These are phyloP conservation scores for Taphrorychus bicolor DNA, from an alignment of 2,888 invertebrate species.

Conservation along the genomic window DNA sequence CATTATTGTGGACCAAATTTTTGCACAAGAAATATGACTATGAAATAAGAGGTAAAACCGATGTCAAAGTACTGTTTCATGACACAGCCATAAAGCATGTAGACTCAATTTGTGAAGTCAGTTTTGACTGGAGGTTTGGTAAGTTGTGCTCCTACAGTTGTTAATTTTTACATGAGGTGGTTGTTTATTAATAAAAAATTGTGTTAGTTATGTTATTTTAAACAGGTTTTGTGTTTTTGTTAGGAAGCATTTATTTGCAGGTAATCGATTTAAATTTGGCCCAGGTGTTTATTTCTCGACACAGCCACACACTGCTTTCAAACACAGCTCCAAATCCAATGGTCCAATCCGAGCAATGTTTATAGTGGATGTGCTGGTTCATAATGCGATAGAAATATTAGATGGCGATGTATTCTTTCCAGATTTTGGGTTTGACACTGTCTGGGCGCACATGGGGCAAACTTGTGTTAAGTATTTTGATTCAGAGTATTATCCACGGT, in stretches of 20 bases:
- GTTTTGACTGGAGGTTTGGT: constrained; percentile 52
- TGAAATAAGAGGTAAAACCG: constrained; percentile 35
- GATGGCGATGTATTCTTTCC: constrained; percentile 46
- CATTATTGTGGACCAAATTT: constrained; percentile 48
- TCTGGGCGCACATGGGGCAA: constrained; percentile 45
- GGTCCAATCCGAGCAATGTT: constrained; percentile 50
- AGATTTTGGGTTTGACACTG: constrained; percentile 50
- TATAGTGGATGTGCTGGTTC: constrained; percentile 51
- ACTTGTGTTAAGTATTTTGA: constrained; percentile 57
- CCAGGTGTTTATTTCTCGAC: constrained; percentile 51
- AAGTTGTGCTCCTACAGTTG: too few species aligned
- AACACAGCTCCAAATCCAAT: constrained; percentile 45
- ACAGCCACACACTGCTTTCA: constrained; percentile 47
- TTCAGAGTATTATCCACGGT: constrained; percentile 55
- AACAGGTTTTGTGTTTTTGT: too few species aligned
- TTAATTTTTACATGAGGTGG: too few species aligned
- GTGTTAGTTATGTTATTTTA: too few species aligned
- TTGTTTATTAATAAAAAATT: too few species aligned
- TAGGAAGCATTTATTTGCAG: too few species aligned
- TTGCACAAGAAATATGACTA: constrained; percentile 48
- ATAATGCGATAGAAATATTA: constrained; percentile 40
- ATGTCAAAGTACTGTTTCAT: constrained; percentile 46
- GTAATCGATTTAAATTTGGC: constrained; percentile 48
- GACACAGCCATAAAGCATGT: constrained; percentile 48
- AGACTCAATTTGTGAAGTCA: constrained; percentile 47